Base-by-base conservation (phyloP, 2,888 invertebrate genomes). In the Ferrisia virgata region DNA sequence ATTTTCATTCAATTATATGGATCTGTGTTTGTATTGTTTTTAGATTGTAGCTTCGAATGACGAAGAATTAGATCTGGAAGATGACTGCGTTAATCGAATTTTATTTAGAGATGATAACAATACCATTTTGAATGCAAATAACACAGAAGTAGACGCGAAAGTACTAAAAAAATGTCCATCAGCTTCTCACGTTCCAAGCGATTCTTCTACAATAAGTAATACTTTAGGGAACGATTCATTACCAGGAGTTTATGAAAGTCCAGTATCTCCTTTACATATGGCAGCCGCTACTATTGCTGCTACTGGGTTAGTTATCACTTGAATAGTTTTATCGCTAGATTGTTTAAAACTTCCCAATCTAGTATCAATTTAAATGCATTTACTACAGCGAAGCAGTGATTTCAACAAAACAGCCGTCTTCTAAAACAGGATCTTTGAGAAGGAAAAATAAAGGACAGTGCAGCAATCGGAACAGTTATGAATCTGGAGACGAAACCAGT, bases 401-500 rank as follows among this genome's bases (percentile, higher is more conserved):
- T 36, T 18, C 72, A 76, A 6, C 72, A 9, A 76, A 76, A 36
- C 36, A 36, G 18, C 72, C 72, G n/a, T 18, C 72, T 43, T 79
- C 79, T 1, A 79, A 47, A 79, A 79, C 40, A 36, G 79, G 40
- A n/a, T 79, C 82, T 39, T 39, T 39, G 13, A 82, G 47, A 25
- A 82, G 40, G 31, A 53, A 58, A 22, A 58, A 82, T 15, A 58
- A 64, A 76, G 28, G 5, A 2, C 58, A 84, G 64, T 18, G 18
- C 3, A 72, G 18, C 43, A 72, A 43, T 18, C 79, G 93, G 86
- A 91, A 93, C 15, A 94, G 94, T 3, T 96, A 94, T 87, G 95
- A 95, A 88, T 95, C 94, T 86, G 96, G 96, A 87, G 96, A 96
- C 87, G 96, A 96, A 87, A 91, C 95, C 84, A 91, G 95, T 0